Evolutionary conservation across 2,888 invertebrate genomes (phyloP).

Genomic region (Ectemnius lituratus): DNA sequence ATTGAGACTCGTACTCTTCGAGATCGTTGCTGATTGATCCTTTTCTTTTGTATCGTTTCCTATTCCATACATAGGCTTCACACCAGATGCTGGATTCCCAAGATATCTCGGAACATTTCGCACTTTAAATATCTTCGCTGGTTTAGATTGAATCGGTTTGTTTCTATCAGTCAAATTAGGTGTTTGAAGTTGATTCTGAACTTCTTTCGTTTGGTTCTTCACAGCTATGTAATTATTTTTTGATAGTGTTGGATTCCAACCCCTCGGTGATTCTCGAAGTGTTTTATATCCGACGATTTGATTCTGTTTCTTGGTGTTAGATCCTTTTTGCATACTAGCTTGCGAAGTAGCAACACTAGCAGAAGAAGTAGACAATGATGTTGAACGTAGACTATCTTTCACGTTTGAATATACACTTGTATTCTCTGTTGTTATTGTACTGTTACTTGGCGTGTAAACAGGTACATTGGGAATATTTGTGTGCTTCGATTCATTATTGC

Average conservation of each 20-base stretch:
- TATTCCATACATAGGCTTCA: constrained; percentile 81
- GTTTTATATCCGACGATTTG: constrained; percentile 81
- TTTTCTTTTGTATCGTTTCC: constrained; percentile 75
- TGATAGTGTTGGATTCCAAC: constrained; percentile 82
- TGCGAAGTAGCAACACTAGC: background rate
- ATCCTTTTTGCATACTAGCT: background rate
- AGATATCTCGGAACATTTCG: constrained; percentile 80
- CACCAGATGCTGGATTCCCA: constrained; percentile 81
- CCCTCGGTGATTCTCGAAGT: constrained; percentile 81
- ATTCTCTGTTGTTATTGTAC: constrained; percentile 49
- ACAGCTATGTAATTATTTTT: constrained; percentile 76
- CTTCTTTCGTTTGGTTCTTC: constrained; percentile 73
- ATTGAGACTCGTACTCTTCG: constrained; percentile 60
- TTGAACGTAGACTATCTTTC: constrained; percentile 29
- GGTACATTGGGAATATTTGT: constrained; percentile 73
- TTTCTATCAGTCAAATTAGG: constrained; percentile 48
- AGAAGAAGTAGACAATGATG: constrained; percentile 29
- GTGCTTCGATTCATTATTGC: constrained; percentile 24
- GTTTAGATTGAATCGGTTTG: constrained; percentile 75
- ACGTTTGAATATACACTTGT: constrained; percentile 45
- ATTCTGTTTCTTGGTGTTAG: constrained; percentile 63
- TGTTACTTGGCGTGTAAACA: constrained; percentile 69
- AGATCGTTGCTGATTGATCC: constrained; percentile 53
- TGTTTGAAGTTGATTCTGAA: constrained; percentile 59
- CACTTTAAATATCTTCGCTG: constrained; percentile 81